phyloP scores from a whole-genome alignment of 2,888 invertebrate genomes.

The Caenorhabditis angaria region DNA sequence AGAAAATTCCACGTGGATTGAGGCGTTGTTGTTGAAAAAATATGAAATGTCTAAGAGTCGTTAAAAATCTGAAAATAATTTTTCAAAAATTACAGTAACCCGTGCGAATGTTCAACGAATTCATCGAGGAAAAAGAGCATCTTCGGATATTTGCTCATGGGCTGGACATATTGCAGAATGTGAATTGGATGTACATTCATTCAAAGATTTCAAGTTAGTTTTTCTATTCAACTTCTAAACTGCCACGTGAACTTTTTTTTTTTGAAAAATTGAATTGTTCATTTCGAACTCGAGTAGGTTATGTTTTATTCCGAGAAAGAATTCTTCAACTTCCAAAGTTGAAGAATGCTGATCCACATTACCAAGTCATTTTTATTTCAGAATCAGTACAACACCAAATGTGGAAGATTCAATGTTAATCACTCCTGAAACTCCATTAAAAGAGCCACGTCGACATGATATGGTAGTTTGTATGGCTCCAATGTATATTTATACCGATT shows the following conservation, averaged over 20 bases:
- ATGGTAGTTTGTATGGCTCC: slow-evolving; percentile 70
- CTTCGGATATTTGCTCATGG: slow-evolving; percentile 70
- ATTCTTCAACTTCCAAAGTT: not conserved
- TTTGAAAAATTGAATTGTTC: not conserved
- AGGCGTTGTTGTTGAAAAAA: no score
- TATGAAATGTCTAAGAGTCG: not conserved
- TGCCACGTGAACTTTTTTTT: not conserved
- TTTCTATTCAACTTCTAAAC: not conserved
- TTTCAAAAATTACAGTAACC: slow-evolving; percentile 46
- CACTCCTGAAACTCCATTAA: slow-evolving; percentile 44
- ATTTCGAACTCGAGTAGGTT: not conserved
- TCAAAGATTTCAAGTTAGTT: slow-evolving; percentile 46
- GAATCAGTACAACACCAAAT: slow-evolving; percentile 54
- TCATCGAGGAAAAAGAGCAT: slow-evolving; percentile 61
- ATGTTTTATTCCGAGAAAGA: not conserved
- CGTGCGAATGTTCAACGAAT: slow-evolving; percentile 53
- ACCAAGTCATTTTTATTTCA: slow-evolving; percentile 26
- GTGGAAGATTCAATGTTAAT: slow-evolving; percentile 52
- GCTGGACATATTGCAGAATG: slow-evolving; percentile 70
- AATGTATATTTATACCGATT: slow-evolving; percentile 71
- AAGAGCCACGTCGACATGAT: slow-evolving; percentile 49
- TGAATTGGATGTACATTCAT: slow-evolving; percentile 53
- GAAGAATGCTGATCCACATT: no score
- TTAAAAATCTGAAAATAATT: not conserved
- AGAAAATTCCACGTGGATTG: no score